phyloP scores from a whole-genome alignment of 2,888 invertebrate species.

The Temnothorax ravouxi region DNA sequence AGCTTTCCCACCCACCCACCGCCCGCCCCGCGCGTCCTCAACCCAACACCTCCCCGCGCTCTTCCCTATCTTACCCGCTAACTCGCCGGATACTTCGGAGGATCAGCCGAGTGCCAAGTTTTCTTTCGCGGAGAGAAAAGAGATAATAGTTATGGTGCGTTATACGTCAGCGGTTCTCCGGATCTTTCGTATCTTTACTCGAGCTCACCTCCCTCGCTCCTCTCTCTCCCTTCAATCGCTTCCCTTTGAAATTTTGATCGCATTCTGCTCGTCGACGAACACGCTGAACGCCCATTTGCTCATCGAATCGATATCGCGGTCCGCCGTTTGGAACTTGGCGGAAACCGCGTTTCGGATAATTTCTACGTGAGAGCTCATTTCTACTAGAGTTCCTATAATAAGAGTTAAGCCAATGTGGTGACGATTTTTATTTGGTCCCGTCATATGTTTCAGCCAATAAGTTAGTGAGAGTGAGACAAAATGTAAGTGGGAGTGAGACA shows the following conservation, averaged over 20 bases:
- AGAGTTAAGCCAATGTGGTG: too few relatives aligned
- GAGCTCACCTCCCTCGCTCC: constrained; percentile 8
- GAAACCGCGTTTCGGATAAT: constrained; percentile 39
- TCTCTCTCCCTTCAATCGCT: not conserved
- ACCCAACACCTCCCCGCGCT: not conserved
- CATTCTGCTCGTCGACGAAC: constrained; percentile 38
- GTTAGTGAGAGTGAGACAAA: too few relatives aligned
- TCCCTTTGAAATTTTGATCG: constrained; percentile 41
- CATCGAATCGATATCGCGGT: constrained; percentile 40
- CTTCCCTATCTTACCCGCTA: constrained; percentile 1
- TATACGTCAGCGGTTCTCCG: constrained; percentile 54
- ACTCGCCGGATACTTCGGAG: constrained; percentile 56
- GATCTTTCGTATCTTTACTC: constrained; percentile 28
- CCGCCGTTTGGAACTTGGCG: constrained; percentile 39
- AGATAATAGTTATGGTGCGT: constrained; percentile 57
- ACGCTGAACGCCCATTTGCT: constrained; percentile 30
- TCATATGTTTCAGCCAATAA: too few relatives aligned
- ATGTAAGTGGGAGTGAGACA: too few relatives aligned
- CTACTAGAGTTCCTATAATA: too few relatives aligned
- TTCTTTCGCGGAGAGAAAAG: constrained; percentile 64
- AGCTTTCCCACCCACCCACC: constrained; percentile 48
- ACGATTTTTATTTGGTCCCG: too few relatives aligned
- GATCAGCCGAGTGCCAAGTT: constrained; percentile 67
- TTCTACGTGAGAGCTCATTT: constrained; percentile 18
- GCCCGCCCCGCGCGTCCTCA: constrained; percentile 28